Conservation (phyloP, 2,113 vertebrate genomes). For the Lutjanus erythropterus region DNA sequence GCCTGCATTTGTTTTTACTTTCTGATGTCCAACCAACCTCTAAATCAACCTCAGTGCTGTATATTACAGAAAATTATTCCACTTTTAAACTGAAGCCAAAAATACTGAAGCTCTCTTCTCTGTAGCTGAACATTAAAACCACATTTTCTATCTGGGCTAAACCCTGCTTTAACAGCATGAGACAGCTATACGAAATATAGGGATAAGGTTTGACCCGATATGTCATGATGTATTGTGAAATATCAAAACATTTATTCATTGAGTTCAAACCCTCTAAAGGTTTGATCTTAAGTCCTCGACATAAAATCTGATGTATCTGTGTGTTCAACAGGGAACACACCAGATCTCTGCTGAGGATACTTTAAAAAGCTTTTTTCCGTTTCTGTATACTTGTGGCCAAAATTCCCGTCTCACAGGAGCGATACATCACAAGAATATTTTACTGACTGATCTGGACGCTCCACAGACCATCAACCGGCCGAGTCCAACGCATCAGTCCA, state of each 20-base stretch:
- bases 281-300: constrained; percentile 2
- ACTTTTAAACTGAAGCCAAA: constrained; percentile 40
- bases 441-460: constrained; percentile 27
- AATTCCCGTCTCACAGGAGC: constrained; percentile 1
- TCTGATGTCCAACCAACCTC: constrained; percentile 57
- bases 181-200: constrained; percentile 29
- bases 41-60: constrained; percentile 46
- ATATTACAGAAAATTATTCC: constrained; percentile 33
- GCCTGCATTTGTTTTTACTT: constrained; percentile 22
- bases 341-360: not conserved
- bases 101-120: not conserved
- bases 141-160: constrained; percentile 18
- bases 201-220: not conserved
- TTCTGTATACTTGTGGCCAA: not conserved
- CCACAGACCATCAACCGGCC: not conserved
- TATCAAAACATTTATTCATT: not conserved
- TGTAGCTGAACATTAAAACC: constrained; percentile 37
- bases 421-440: constrained; percentile 49
- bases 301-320: constrained; percentile 1
- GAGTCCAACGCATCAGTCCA: not conserved
- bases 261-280: constrained; percentile 6
- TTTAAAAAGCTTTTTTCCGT: not conserved
- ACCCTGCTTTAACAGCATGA: constrained; percentile 3
- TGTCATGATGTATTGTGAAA: constrained; percentile 25
- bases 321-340: not conserved